Evolutionary conservation across 2,888 invertebrate genomes (phyloP).

Genomic region (Drosophila phalerata): DNA sequence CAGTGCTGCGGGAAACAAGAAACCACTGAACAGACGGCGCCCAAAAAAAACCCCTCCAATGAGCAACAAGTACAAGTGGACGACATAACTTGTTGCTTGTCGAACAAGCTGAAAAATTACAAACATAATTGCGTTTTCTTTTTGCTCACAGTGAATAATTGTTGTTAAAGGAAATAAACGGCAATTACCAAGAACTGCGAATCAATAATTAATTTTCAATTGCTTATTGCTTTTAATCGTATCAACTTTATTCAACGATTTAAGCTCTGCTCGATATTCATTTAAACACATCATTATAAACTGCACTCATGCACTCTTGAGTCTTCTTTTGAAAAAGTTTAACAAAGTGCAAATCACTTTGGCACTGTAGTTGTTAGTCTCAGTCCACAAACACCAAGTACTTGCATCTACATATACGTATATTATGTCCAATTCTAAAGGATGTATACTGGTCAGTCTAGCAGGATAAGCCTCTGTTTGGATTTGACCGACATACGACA

Average conservation of each 20-base stretch:
- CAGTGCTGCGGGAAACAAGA: constrained; percentile 20
- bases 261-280: constrained; percentile 15
- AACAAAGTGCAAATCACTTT: constrained; percentile 16
- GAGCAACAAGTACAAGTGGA: constrained; percentile 17
- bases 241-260: constrained; percentile 3
- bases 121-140: constrained; percentile 19
- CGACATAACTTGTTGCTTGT: constrained; percentile 37
- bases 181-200: constrained; percentile 7
- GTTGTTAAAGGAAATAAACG: neutral
- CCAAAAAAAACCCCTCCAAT: constrained; percentile 8
- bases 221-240: neutral
- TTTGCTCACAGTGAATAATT: neutral
- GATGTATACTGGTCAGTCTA: constrained; percentile 1
- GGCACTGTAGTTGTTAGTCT: neutral
- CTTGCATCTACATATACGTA: neutral
- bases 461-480: neutral
- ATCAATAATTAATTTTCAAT: constrained; percentile 23
- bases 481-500: neutral
- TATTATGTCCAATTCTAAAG: neutral
- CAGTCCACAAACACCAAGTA: constrained; percentile 14
- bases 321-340: constrained; percentile 5
- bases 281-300: constrained; percentile 22
- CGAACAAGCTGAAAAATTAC: constrained; percentile 29
- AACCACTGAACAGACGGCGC: constrained; percentile 14
- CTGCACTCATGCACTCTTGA: constrained; percentile 21